Evolutionary conservation across 2,888 invertebrate genomes (phyloP).

Genomic region (Acronicta psi): DNA sequence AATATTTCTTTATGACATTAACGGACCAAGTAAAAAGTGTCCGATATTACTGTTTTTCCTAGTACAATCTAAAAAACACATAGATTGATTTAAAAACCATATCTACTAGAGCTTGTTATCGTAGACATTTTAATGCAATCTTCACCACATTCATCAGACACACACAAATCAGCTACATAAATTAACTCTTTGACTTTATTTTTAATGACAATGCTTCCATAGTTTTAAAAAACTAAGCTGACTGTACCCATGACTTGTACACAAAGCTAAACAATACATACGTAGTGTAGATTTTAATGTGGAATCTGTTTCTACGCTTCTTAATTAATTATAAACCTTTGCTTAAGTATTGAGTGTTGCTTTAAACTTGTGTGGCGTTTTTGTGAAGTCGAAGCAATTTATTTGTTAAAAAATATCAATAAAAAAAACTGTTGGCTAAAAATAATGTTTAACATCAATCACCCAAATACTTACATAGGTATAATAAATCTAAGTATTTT

Average conservation of each 20-base stretch:
- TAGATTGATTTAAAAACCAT: neutral
- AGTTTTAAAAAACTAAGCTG: slow-evolving; percentile 21
- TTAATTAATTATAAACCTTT: neutral
- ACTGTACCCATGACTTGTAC: slow-evolving; percentile 26
- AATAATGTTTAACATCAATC: slow-evolving; percentile 5
- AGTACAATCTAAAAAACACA: too few relatives aligned
- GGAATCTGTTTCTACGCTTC: slow-evolving; percentile 26
- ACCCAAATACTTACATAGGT: neutral
- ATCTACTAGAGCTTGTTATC: neutral
- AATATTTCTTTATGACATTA: too few relatives aligned
- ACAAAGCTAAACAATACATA: slow-evolving; percentile 36
- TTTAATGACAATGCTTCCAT: slow-evolving; percentile 25
- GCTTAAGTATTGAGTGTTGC: slow-evolving; percentile 41
- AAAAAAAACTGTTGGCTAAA: slow-evolving; percentile 8
- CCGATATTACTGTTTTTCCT: too few relatives aligned
- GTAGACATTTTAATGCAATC: slow-evolving; percentile 37
- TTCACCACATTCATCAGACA: slow-evolving; percentile 32
- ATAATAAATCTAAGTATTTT: slow-evolving; percentile 16
- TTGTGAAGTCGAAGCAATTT: slow-evolving; percentile 25
- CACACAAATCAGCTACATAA: slow-evolving; percentile 31
- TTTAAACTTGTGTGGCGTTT: slow-evolving; percentile 41
- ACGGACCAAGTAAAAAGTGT: too few relatives aligned
- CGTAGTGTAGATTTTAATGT: slow-evolving; percentile 31
- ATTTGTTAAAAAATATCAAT: neutral
- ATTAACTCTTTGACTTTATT: slow-evolving; percentile 18